phyloP scores from a whole-genome alignment of 2,113 vertebrate species.

The Procapra przewalskii region DNA sequence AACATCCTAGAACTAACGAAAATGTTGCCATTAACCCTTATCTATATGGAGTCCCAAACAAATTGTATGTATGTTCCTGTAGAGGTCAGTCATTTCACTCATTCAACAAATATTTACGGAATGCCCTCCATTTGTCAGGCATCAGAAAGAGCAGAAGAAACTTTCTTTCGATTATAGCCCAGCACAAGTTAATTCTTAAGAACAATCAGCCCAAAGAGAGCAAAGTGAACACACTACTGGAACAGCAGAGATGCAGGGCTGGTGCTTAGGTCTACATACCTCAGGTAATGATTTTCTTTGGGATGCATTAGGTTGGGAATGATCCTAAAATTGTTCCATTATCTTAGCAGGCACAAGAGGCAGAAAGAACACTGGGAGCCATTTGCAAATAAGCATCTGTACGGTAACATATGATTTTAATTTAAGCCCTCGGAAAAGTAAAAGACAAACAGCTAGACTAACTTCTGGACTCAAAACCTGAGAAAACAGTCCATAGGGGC shows the following conservation, averaged over 20 bases:
- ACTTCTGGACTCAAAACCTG: neutral
- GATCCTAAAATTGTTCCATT: neutral
- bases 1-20: neutral
- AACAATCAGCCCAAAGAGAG: neutral
- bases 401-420: neutral
- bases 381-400: conserved; percentile 5
- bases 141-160: neutral
- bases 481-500: neutral
- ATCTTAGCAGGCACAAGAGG: neutral
- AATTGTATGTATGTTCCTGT: neutral
- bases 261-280: neutral
- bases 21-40: neutral
- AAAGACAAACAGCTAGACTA: neutral
- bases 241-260: neutral
- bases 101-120: neutral
- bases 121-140: neutral
- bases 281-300: neutral
- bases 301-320: neutral
- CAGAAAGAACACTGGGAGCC: neutral
- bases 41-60: neutral
- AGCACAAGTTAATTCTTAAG: neutral
- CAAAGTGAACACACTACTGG: neutral
- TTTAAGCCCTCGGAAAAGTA: conserved; percentile 14
- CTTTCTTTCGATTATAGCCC: neutral
- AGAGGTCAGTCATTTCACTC: neutral